These are phyloP conservation scores for Phoxinus dragarum DNA, from an alignment of 2,797 vertebrate species.

Conservation along the genomic window DNA sequence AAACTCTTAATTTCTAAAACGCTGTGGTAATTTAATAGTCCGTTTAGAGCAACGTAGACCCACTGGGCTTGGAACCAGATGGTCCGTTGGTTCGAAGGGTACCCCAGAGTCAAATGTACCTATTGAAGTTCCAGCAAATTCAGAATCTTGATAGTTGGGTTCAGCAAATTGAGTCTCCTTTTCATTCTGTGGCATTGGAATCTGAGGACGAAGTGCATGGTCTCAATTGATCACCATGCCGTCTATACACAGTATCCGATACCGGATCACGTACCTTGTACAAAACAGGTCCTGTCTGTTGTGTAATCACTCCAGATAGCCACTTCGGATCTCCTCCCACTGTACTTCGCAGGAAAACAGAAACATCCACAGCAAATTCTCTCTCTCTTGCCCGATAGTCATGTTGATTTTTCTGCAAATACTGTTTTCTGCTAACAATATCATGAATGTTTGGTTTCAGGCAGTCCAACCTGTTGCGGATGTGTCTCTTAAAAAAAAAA, in stretches of 20 bases:
- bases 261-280: background rate
- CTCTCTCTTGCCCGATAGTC: background rate
- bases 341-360: background rate
- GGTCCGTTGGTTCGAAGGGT: background rate
- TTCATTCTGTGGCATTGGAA: background rate
- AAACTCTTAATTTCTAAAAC: too few species aligned
- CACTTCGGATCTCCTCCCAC: background rate
- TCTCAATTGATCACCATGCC: background rate
- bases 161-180: background rate
- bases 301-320: background rate
- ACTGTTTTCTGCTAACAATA: background rate
- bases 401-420: background rate
- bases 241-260: background rate
- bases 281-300: background rate
- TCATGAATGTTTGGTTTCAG: background rate
- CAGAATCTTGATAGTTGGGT: background rate
- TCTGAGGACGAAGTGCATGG: background rate
- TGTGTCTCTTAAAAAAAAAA: background rate
- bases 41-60: background rate
- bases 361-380: background rate
- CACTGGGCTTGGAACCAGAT: background rate
- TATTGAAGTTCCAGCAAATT: background rate
- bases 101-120: background rate
- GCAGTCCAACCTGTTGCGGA: background rate
- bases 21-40: background rate